A percentile compares a stretch with the other conserved stretches of the same genome.
Conservation (phyloP, 2,797 vertebrate species). For the Acrossocheilus wenchowensis region DNA sequence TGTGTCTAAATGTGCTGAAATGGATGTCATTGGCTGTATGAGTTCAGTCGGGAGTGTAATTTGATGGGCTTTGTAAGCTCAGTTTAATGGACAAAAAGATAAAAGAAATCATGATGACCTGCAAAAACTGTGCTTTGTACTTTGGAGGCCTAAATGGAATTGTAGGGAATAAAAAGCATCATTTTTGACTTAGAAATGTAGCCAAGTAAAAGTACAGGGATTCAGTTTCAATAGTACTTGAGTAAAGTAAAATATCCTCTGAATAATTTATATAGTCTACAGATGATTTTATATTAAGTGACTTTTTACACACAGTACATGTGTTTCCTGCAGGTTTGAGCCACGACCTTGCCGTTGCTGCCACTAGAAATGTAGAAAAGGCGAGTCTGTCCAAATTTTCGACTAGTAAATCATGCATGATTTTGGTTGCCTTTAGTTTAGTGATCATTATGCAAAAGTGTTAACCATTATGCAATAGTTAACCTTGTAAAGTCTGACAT, state of each 20-base stretch:
- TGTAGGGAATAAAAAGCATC: not conserved
- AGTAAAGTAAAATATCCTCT: not conserved
- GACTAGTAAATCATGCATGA: not conserved
- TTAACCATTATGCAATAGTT: not conserved
- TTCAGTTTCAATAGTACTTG: not conserved
- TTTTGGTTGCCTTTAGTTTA: not conserved
- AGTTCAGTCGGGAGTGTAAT: not conserved
- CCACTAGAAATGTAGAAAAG: not conserved
- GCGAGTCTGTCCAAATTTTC: not conserved
- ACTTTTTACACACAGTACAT: not conserved
- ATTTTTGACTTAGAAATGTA: not conserved
- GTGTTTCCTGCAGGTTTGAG: not conserved
- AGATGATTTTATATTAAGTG: not conserved
- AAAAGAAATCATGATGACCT: not conserved
- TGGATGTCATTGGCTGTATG: not conserved
- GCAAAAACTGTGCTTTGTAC: not conserved
- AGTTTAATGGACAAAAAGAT: constrained; percentile 7
- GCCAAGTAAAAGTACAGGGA: not conserved
- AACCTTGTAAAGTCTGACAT: not conserved
- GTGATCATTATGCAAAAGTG: not conserved
- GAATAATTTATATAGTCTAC: not conserved
- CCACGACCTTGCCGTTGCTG: too few species aligned
- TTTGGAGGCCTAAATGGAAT: not conserved
- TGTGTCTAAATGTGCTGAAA: not conserved
- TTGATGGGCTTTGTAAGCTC: not conserved